Evolutionary conservation across 2,113 vertebrate genomes (phyloP).

Genomic region (Amia ocellicauda): DNA sequence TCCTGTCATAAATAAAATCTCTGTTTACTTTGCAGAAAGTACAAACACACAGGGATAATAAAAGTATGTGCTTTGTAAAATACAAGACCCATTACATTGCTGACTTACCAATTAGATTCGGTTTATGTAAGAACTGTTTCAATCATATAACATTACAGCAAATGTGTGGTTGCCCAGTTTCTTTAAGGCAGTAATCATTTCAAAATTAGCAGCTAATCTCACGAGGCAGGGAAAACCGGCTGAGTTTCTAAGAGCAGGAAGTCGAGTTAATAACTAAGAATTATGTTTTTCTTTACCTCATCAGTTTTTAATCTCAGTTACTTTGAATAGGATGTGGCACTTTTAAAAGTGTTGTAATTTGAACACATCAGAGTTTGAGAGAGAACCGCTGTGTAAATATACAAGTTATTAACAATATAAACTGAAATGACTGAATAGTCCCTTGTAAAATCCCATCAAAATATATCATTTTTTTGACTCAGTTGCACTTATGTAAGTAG

Average conservation of each 20-base stretch:
- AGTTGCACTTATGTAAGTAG: too few relatives aligned
- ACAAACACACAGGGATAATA: neutral
- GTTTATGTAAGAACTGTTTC: neutral
- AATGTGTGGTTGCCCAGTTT: neutral
- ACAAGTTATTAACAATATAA: too few relatives aligned
- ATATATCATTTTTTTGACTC: too few relatives aligned
- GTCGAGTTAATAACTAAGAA: neutral
- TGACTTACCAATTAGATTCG: neutral
- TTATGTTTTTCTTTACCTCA: constrained; percentile 2
- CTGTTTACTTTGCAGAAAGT: neutral
- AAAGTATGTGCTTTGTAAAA: neutral
- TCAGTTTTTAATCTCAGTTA: too few relatives aligned
- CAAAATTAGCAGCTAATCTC: neutral
- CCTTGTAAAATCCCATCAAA: too few relatives aligned
- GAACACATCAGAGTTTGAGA: too few relatives aligned
- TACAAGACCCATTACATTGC: neutral
- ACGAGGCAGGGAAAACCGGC: neutral
- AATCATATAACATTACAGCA: neutral
- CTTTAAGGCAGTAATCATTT: neutral
- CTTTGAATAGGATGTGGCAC: too few relatives aligned
- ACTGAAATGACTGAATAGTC: too few relatives aligned
- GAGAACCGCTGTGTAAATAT: too few relatives aligned
- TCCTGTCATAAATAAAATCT: neutral
- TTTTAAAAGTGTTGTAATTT: too few relatives aligned
- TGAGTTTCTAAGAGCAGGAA: neutral